Base-by-base conservation (phyloP, 2,888 invertebrate species). In the Hemistola chrysoprasaria region DNA sequence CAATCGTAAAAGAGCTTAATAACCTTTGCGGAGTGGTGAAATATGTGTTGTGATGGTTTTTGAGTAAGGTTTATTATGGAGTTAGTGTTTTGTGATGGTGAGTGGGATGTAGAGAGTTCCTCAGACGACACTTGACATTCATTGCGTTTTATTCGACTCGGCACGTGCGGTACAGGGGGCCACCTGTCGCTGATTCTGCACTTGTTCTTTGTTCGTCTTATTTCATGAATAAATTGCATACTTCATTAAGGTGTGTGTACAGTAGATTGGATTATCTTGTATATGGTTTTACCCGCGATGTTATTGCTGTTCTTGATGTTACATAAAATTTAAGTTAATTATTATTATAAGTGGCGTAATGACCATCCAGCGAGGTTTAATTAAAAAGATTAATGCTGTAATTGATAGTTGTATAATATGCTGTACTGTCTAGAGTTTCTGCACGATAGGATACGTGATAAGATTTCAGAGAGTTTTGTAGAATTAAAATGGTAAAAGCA, bases 161-260 rank as follows among this genome's bases (percentile, higher is more conserved):
- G 79, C 87, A 87, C 88, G 88, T 86, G 87, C 80, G 71, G n/a
- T n/a, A n/a, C n/a, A n/a, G n/a, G 16, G 33, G 66, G 78, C 84
- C 88, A 88, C 88, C 88, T 87, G 88, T 85, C 86, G 77, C 58
- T 72, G 71, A 79, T 74, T 74, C 71, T 76, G 77, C 78, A 78
- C 79, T 80, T 78, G 72, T 71, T 66, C 69, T 54, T 31, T 34
- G 53, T 42, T 31, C 30, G 56, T 58, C 53, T 53, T 54, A 62
- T 60, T 52, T 64, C 63, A 65, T 65, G 60, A 52, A 61, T 60
- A 58, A 58, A 66, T 50, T 50, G 51, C 56, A 63, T 56, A 59
- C 43, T 47, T 54, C 55, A 61, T 61, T 40, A 33, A 43, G 38
- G 37, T 34, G 27, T 20, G 31, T 24, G 16, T 16, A 3, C 16